Conservation (phyloP, 2,113 vertebrate species). For the Larimichthys crocea region DNA sequence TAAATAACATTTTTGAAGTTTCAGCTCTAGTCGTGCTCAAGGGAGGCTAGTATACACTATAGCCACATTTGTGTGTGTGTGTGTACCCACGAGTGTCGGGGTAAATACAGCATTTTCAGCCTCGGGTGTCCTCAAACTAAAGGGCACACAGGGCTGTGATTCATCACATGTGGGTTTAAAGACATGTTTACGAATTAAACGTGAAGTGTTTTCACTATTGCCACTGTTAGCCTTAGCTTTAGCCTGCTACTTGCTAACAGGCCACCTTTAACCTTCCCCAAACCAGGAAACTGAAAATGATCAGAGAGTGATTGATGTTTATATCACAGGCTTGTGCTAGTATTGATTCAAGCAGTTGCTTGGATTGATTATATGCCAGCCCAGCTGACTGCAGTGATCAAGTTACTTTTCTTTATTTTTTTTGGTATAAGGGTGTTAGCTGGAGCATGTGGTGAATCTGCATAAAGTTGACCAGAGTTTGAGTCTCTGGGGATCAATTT, state of each 20-base stretch:
- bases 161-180: not conserved
- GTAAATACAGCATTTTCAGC: not conserved
- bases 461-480: slow-evolving; percentile 24
- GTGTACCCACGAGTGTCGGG: slow-evolving; percentile 14
- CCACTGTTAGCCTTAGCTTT: slow-evolving; percentile 69
- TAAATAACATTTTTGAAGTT: slow-evolving; percentile 63
- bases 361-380: not conserved
- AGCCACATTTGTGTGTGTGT: slow-evolving; percentile 47
- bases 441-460: slow-evolving; percentile 27
- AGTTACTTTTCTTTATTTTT: not conserved
- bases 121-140: slow-evolving; percentile 4
- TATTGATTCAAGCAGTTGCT: not conserved
- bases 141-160: not conserved
- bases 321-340: not conserved
- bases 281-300: slow-evolving; percentile 69
- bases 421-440: not conserved
- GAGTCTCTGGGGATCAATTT: slow-evolving; percentile 7
- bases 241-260: slow-evolving; percentile 77
- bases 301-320: slow-evolving; percentile 42
- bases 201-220: not conserved
- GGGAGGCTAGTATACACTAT: slow-evolving; percentile 55
- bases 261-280: slow-evolving; percentile 70
- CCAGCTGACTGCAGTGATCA: not conserved
- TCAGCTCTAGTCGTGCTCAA: slow-evolving; percentile 45
- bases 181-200: not conserved